Base-by-base conservation (phyloP, 2,888 invertebrate species). In the Ecliptopera silaceata region DNA sequence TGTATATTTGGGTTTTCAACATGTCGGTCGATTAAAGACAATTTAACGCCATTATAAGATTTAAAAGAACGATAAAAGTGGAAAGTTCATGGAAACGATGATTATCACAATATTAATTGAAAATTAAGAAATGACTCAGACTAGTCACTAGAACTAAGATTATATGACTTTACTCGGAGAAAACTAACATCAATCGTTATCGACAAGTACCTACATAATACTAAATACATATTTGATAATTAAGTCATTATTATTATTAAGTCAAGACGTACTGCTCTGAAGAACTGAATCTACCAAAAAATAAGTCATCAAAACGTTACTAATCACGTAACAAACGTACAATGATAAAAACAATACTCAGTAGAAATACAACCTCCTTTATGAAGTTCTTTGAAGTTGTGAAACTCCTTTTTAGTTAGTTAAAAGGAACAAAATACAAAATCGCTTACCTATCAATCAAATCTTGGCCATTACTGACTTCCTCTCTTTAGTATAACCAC, bases 41-140 rank as follows among this genome's bases (percentile, higher is more conserved):
- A 44, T 54, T 54, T 61, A 31, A 61, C 60, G 49, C 60, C 50
- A 50, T 61, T 56, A 53, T 32, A 56, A 61, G 50, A 56, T 60
- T 56, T 53, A 53, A 61, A 61, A 53, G 31, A 53, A 29, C 44
- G 56, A 56, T 56, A 61, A 47, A 38, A 53, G 56, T 50, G 53
- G 48, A 54, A 61, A 58, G 63, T 63, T 63, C 66, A 66, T 51
- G 57, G 63, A 66, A 66, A 36, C 51, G 66, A 66, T 66, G 31
- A 39, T 63, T 66, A 66, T 66, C 66, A 42, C 32, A 31, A 47
- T 57, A 64, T 64, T 64, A 66, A 66, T 66, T 66, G 64, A 61
- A 64, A 63, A 64, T 63, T 56, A 64, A 53, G 52, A 42, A 47
- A 47, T 59, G 50, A 59, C 47, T 59, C 42, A 59, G 42, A 54